phyloP scores from a whole-genome alignment of 2,888 invertebrate genomes.

The Nephrotoma flavescens region DNA sequence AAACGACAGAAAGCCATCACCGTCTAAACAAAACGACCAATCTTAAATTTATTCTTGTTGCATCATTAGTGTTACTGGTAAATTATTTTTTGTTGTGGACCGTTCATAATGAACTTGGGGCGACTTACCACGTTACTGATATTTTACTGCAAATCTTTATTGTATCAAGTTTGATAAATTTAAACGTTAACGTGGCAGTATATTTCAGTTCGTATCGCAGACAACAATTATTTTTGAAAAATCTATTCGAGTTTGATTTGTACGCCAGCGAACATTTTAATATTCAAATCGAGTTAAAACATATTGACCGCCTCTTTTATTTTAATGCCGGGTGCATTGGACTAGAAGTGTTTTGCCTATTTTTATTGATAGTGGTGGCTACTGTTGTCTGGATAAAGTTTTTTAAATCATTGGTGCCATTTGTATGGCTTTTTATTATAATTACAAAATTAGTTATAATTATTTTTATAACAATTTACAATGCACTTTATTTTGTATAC shows the following conservation, averaged over 20 bases:
- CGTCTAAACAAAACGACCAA: no score
- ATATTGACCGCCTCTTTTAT: background rate
- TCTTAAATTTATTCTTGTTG: no score
- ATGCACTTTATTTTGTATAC: background rate
- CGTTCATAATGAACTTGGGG: background rate
- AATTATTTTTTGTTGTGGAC: background rate
- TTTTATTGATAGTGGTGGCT: background rate
- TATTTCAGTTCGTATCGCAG: background rate
- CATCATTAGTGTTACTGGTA: no score
- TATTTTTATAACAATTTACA: background rate
- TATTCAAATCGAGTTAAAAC: background rate
- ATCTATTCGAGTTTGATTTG: background rate
- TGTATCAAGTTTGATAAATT: background rate
- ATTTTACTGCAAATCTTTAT: background rate
- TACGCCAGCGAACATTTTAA: background rate
- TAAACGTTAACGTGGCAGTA: background rate
- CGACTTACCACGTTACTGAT: background rate
- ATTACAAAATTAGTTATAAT: background rate
- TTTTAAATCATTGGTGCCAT: background rate
- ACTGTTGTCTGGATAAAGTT: background rate
- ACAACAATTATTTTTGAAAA: background rate
- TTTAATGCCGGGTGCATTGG: background rate
- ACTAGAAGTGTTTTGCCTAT: background rate
- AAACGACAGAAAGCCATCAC: no score
- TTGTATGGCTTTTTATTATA: background rate